Conservation (phyloP, 1,140 invertebrate species). For the Drosophila oshimai region DNA sequence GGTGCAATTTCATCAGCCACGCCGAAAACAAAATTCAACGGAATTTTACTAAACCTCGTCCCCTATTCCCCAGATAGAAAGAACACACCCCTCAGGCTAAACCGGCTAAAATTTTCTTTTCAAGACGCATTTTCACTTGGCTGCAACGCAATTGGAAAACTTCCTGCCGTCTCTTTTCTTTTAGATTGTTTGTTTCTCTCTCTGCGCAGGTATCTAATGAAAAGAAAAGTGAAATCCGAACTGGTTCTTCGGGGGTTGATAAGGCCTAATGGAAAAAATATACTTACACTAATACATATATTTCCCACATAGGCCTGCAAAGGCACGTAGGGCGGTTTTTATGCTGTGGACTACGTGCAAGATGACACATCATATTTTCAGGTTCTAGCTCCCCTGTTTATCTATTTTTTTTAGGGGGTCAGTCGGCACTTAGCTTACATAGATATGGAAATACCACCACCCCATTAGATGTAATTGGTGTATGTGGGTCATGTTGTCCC, state of each 20-base stretch:
- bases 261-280: conserved; percentile 34
- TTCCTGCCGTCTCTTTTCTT: background rate
- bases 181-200: background rate
- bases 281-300: too few species aligned
- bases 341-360: conserved; percentile 65
- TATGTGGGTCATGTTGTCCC: conserved; percentile 27
- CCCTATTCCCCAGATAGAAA: conserved; percentile 1
- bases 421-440: conserved; percentile 27
- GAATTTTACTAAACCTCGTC: conserved; percentile 5
- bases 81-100: conserved; percentile 40
- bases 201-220: conserved; percentile 62
- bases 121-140: conserved; percentile 62
- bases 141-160: conserved; percentile 44
- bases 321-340: conserved; percentile 58
- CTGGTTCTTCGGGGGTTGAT: conserved; percentile 58
- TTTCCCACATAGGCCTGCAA: conserved; percentile 6
- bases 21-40: conserved; percentile 34
- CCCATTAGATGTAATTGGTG: conserved; percentile 11
- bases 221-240: conserved; percentile 42
- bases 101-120: conserved; percentile 28
- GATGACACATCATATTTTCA: conserved; percentile 57
- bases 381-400: conserved; percentile 28
- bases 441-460: background rate
- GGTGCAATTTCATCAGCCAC: conserved; percentile 72
- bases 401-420: conserved; percentile 49